Base-by-base conservation (phyloP, 2,888 invertebrate species). In the Rhabditoides inermis region DNA sequence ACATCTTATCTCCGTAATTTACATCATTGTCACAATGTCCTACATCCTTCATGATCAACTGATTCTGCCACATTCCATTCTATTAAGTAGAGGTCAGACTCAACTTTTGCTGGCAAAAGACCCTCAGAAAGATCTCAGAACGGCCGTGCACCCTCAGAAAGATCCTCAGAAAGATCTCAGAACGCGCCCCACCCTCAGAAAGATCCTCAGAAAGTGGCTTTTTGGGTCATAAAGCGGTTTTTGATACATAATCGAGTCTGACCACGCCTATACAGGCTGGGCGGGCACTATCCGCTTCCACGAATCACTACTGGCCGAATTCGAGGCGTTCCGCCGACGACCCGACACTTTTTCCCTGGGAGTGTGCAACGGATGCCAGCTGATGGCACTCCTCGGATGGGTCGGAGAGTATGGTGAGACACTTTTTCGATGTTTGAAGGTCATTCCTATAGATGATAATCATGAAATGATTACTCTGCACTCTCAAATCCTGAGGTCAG, bases 321-420 rank as follows among this genome's bases (percentile, higher is more conserved):
- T 98, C 66, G 79, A 84, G 23, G 81, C 82, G 49, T 98, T 95
- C 79, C 83, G 82, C 65, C 69, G 79, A 15, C 79, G 81, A 12
- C 22, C 60, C 0, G 86, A 94, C 76, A 90, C 90, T 0, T 95
- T 98, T 78, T 91, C 91, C 48, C 82, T 95, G 62, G 95, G 95
- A 28, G 87, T 94, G n/a, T 98, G 95, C 77, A 98, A 98, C 77
- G 95, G 95, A 0, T 95, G 95, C 75, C 95, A 98, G 76, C 79
- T 98, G 61, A 88, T 95, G 89, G 88, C 86, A 4, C 79, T 90
- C 25, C 83, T 98, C 5, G 91, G 91, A 3, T 94, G 90, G 89
- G 81, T 95, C 45, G 70, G 71, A 5, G 56, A 64, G 10, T 45
- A 54, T 28, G 56, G 64, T 60, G 18, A 47, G 48, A n/a, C n/a